Evolutionary conservation across 2,797 vertebrate genomes (phyloP), one percentile per base, ranked within the genome.

Genomic region (Sus cebifrons): DNA sequence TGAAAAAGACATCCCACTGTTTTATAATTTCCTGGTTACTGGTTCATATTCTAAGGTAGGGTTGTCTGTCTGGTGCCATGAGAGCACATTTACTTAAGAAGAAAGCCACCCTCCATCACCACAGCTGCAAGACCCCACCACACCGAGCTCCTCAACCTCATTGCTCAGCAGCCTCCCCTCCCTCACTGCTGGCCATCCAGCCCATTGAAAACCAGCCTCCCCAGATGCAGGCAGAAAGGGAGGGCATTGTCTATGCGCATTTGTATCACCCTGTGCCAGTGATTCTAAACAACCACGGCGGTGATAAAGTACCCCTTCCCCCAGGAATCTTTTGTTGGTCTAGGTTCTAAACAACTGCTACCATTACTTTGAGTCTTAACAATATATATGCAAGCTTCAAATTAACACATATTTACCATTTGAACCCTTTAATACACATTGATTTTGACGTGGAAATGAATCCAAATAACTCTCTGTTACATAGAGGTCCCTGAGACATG

Each of bases 391-490:
- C 68, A 67, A 40, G 56, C 52, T 73, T 67, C 89, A 73, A 29
- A 71, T 68, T 62, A 68, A 64, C 60, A 58, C 14, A n/a, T 81
- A 88, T 70, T 86, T 29, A 68, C 36, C 81, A 21, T 54, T 85
- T 73, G 68, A 62, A 73, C 32, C 81, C 77, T 93, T 89, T 71
- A 92, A 79, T 84, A 36, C 27, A 75, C 54, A 71, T 6, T 62
- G 83, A 84, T 67, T 91, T 82, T 89, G 88, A 74, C 36, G 1
- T 9, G 21, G 56, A 79, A 65, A 18, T 52, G 44, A 44, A 87
- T n/a, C 71, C 70, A 79, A 78, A 29, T 6, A 49, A 70, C 11
- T 89, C 54, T 44, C 17, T 23, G 60, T n/a, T 73, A 49, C 10
- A 6, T 1, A 68, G 18, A 27, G 60, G 67, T 58, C 36, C 58